These are phyloP conservation scores for Sitta carolinensis DNA, from an alignment of 2,797 vertebrate genomes.

Conservation along the genomic window DNA sequence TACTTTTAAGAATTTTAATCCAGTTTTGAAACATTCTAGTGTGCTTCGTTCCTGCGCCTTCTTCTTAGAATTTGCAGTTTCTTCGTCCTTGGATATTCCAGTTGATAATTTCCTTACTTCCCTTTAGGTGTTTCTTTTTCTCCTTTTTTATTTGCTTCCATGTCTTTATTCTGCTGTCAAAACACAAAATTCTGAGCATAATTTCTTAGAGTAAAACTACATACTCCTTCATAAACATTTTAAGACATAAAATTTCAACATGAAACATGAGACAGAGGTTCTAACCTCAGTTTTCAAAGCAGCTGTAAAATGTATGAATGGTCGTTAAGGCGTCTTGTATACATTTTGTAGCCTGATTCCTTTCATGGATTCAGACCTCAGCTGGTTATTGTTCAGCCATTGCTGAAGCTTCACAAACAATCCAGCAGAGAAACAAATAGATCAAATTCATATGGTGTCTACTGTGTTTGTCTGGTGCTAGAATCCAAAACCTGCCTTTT, in stretches of 20 bases:
- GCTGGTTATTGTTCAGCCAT: neutral
- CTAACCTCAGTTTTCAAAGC: neutral
- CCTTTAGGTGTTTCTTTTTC: slow-evolving; percentile 50
- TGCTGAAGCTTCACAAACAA: rapidly evolving
- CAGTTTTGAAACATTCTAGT: slow-evolving; percentile 33
- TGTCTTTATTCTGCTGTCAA: slow-evolving; percentile 61
- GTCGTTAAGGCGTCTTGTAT: neutral
- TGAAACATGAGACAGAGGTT: rapidly evolving
- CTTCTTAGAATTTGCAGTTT: slow-evolving; percentile 47
- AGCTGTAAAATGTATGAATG: neutral
- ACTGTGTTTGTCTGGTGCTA: neutral
- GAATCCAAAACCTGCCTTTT: neutral
- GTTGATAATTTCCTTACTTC: slow-evolving; percentile 41
- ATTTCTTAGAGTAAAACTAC: neutral
- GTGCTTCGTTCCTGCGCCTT: slow-evolving; percentile 46
- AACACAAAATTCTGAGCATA: neutral
- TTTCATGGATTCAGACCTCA: neutral
- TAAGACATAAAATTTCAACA: neutral
- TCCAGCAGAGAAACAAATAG: neutral
- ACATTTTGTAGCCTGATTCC: neutral
- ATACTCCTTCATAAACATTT: neutral
- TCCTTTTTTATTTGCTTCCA: slow-evolving; percentile 57
- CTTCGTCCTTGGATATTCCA: slow-evolving; percentile 39
- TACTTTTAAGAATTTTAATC: slow-evolving; percentile 43
- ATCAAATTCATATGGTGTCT: neutral